Evolutionary conservation across 2,888 invertebrate species (phyloP).

Genomic region (Metacarcinus magister): DNA sequence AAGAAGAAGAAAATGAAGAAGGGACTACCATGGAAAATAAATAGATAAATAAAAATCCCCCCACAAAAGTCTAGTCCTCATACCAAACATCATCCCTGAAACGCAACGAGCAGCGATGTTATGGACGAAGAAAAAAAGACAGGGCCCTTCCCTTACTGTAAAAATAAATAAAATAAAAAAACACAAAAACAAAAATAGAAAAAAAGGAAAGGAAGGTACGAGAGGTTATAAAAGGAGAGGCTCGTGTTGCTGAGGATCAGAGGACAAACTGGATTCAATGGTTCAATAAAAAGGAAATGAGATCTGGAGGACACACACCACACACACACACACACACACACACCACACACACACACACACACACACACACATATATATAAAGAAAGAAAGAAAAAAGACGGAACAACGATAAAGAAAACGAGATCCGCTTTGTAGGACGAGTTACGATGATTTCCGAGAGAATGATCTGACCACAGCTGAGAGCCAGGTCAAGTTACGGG

Average conservation of each 20-base stretch:
- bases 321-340: too few relatives aligned
- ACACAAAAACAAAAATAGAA: too few relatives aligned
- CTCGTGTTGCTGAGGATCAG: background rate
- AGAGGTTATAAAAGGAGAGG: background rate
- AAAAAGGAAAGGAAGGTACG: background rate
- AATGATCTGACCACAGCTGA: background rate
- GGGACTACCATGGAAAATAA: background rate
- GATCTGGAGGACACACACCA: background rate
- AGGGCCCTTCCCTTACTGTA: too few relatives aligned
- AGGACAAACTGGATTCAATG: background rate
- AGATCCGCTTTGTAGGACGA: background rate
- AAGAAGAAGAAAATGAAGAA: background rate
- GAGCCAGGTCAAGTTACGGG: too few relatives aligned
- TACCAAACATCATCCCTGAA: background rate
- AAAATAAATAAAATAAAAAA: background rate
- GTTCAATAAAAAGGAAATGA: background rate
- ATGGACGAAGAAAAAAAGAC: background rate
- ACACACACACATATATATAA: too few relatives aligned
- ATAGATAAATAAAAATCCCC: too few relatives aligned
- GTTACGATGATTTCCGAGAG: background rate
- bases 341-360: too few relatives aligned
- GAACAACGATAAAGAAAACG: background rate
- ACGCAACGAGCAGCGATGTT: background rate
- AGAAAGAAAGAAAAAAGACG: background rate
- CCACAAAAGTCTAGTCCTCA: background rate